Conservation (phyloP, 2,888 invertebrate genomes). For the Hipparchia sbordonii region DNA sequence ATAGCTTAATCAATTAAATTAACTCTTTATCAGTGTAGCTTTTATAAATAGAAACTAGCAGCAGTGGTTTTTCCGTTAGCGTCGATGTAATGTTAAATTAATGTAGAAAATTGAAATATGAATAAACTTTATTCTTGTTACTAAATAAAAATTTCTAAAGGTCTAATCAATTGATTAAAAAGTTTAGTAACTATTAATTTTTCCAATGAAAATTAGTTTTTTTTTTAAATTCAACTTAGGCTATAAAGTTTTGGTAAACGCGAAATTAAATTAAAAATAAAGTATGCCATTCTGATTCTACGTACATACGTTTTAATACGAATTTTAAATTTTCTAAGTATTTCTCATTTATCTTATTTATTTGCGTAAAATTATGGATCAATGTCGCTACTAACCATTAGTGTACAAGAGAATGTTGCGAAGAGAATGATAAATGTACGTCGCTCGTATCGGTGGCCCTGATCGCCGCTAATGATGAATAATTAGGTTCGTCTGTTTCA, state of each 20-base stretch:
- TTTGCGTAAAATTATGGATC: background rate
- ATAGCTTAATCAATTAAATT: constrained; percentile 15
- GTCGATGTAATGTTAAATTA: too few species aligned
- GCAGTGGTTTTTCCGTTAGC: background rate
- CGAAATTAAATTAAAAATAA: too few species aligned
- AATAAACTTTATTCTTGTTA: too few species aligned
- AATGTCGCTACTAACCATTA: constrained; percentile 1
- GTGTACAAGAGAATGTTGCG: background rate
- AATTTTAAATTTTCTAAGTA: background rate
- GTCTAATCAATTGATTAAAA: too few species aligned
- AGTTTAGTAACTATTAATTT: too few species aligned
- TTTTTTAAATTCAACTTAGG: too few species aligned
- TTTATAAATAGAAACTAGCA: background rate
- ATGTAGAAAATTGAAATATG: too few species aligned
- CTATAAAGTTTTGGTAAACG: too few species aligned
- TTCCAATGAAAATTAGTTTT: too few species aligned
- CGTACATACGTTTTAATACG: too few species aligned
- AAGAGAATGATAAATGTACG: constrained; percentile 6
- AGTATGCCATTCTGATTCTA: too few species aligned
- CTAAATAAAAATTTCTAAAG: too few species aligned
- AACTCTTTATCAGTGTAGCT: background rate
- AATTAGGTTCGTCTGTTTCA: constrained; percentile 64
- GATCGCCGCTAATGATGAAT: constrained; percentile 63
- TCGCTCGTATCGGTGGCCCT: background rate
- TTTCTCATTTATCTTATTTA: background rate